Conservation (phyloP, 1,140 invertebrate species). For the Drosophila subobscura region DNA sequence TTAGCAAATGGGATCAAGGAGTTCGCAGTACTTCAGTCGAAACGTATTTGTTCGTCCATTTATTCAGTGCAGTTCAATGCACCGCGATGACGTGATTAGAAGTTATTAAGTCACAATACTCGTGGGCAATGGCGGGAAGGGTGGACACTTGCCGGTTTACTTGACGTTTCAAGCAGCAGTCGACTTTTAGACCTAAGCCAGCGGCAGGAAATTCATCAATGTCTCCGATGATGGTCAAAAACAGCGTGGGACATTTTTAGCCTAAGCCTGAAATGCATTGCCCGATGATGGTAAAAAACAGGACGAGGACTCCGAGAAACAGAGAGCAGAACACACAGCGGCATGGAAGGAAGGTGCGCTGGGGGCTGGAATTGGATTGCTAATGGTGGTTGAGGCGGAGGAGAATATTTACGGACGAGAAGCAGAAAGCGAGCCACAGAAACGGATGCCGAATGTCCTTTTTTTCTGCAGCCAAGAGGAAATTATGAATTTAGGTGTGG, state of each 20-base stretch:
- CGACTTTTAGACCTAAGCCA: too few species aligned
- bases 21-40: not conserved
- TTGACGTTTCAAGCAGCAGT: slow-evolving; percentile 44
- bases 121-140: slow-evolving; percentile 60
- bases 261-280: slow-evolving; percentile 72
- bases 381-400: not conserved
- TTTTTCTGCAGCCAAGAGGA: slow-evolving; percentile 46
- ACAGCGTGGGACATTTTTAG: slow-evolving; percentile 67
- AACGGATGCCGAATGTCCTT: slow-evolving; percentile 51
- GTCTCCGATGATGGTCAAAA: too few species aligned
- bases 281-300: slow-evolving; percentile 49
- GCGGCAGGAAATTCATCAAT: slow-evolving; percentile 81
- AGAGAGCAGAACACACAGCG: slow-evolving; percentile 15
- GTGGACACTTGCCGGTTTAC: slow-evolving; percentile 33
- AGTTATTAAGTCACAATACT: slow-evolving; percentile 79
- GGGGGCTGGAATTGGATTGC: not conserved
- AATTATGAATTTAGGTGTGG: slow-evolving; percentile 68
- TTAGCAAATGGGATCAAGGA: too few species aligned
- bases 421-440: slow-evolving; percentile 45
- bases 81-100: slow-evolving; percentile 71
- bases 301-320: slow-evolving; percentile 2
- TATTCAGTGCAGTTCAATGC: slow-evolving; percentile 75
- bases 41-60: slow-evolving; percentile 9
- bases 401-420: slow-evolving; percentile 60
- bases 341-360: slow-evolving; percentile 10